Base-by-base conservation (phyloP, 1,140 invertebrate species). In the Ladona fulva region DNA sequence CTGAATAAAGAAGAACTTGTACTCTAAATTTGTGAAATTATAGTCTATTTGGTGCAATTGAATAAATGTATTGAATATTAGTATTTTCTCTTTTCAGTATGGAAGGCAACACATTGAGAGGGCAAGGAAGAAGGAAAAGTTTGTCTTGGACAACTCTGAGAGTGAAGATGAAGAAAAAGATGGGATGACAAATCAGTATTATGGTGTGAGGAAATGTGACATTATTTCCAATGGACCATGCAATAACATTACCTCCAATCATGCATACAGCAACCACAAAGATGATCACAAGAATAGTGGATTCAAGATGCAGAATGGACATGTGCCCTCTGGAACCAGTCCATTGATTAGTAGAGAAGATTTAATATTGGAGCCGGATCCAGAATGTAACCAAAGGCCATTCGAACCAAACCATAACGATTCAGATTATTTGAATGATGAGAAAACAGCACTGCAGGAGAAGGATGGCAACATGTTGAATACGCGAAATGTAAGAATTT, bases 41-140 rank as follows among this genome's bases (percentile, higher is more conserved):
- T n/a, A n/a, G n/a, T n/a, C n/a, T n/a, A n/a, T n/a, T n/a, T n/a
- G n/a, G n/a, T n/a, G n/a, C n/a, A n/a, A n/a, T n/a, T n/a, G n/a
- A n/a, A n/a, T n/a, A n/a, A n/a, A n/a, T n/a, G n/a, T n/a, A n/a
- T n/a, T n/a, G n/a, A n/a, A n/a, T n/a, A n/a, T n/a, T n/a, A n/a
- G n/a, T n/a, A n/a, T 79, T 76, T 75, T 77, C 81, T 80, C 81
- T 81, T 88, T 88, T 44, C 85, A 93, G 92, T 94, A 92, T 87
- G 93, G 93, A 25, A 86, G 92, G 78, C 90, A 92, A 84, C 92
- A 92, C 83, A 94, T 94, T 78, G 92, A 94, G 85, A 90, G 89
- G 73, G 91, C 91, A 42, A 79, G 5, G 79, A 80, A 25, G 77
- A 80, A 42, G 59, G 75, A 76, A 77, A 76, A 80, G 24, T 74